Percentiles rank a stretch among this genome's conserved stretches.
Conservation (phyloP, 2,113 vertebrate genomes). For the Phaethon lepturus region DNA sequence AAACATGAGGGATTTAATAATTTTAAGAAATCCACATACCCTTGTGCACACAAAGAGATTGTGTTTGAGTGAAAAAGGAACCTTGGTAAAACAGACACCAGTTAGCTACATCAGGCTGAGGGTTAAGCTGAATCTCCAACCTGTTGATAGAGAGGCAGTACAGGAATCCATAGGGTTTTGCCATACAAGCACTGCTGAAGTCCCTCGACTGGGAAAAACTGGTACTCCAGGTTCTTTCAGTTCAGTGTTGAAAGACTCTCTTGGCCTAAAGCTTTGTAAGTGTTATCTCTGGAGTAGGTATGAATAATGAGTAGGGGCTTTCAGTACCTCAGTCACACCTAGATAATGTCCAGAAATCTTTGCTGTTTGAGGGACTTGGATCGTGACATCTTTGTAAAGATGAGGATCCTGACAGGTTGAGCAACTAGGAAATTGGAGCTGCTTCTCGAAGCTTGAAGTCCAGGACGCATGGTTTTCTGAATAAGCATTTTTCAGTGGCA, state of each 20-base stretch:
- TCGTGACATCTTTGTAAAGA: rapidly evolving
- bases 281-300: not conserved
- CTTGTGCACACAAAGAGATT: rapidly evolving
- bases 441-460: not conserved
- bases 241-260: not conserved
- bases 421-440: not conserved
- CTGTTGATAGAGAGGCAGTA: not conserved
- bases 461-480: not conserved
- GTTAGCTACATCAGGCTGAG: not conserved
- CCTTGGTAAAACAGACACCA: not conserved
- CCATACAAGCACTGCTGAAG: not conserved
- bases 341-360: not conserved
- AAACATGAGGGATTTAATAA: not conserved
- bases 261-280: not conserved
- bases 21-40: not conserved
- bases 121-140: not conserved
- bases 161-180: not conserved
- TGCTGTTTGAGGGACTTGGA: not conserved
- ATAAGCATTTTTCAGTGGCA: not conserved
- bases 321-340: not conserved
- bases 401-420: not conserved
- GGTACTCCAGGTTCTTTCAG: not conserved
- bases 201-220: not conserved
- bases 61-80: not conserved
- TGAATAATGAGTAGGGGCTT: not conserved